Percentiles rank a stretch among this genome's conserved stretches.
Conservation (phyloP, 1,140 invertebrate genomes). For the Acromyrmex charruanus region DNA sequence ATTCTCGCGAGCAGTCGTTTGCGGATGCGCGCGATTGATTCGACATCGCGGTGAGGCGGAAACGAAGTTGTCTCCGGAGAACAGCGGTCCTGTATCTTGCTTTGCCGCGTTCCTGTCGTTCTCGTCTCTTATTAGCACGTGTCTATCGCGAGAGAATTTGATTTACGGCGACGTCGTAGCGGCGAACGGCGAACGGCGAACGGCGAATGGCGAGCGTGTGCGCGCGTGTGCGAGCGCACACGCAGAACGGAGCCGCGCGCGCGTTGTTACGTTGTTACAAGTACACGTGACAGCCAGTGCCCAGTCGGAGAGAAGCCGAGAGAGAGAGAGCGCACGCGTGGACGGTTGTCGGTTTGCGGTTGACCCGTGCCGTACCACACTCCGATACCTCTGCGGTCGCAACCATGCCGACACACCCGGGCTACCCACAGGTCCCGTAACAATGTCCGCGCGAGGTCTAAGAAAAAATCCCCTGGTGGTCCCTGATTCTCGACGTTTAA, state of each 20-base stretch:
- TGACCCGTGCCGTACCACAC: slow-evolving; percentile 78
- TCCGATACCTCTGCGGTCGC: slow-evolving; percentile 81
- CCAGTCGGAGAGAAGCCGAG: slow-evolving; percentile 26
- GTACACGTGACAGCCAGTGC: background rate
- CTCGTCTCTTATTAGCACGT: slow-evolving; percentile 49
- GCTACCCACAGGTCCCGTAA: slow-evolving; percentile 67
- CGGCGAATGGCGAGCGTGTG: slow-evolving; percentile 31
- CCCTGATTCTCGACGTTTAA: slow-evolving; percentile 30
- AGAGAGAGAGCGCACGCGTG: slow-evolving; percentile 72
- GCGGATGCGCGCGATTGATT: slow-evolving; percentile 12
- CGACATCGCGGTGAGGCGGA: slow-evolving; percentile 25
- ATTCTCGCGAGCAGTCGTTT: background rate
- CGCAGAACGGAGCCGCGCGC: background rate
- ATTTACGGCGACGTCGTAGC: slow-evolving; percentile 67
- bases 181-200: slow-evolving; percentile 12
- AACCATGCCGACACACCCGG: slow-evolving; percentile 73
- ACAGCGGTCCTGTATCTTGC: slow-evolving; percentile 50
- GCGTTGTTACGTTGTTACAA: slow-evolving; percentile 9
- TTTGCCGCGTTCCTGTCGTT: slow-evolving; percentile 54
- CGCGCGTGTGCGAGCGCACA: background rate
- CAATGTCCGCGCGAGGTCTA: slow-evolving; percentile 67
- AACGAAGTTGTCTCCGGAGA: background rate
- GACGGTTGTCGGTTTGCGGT: slow-evolving; percentile 83
- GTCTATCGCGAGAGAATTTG: slow-evolving; percentile 46
- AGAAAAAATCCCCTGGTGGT: slow-evolving; percentile 52